Conservation (phyloP, 2,888 invertebrate species). For the Drosophila ezoana region DNA sequence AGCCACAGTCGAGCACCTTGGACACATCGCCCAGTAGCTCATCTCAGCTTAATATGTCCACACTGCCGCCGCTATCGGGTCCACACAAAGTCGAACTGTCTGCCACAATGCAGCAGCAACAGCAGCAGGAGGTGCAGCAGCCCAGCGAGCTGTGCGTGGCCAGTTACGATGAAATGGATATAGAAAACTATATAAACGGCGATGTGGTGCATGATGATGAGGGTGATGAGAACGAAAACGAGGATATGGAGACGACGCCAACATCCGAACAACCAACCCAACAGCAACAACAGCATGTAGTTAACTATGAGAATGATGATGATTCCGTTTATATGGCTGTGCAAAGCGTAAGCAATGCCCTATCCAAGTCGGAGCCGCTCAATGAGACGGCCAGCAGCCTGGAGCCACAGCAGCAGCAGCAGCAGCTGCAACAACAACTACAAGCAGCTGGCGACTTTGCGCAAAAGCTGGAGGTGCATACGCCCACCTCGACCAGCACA, state of each 20-base stretch:
- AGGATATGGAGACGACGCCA: conserved; percentile 55
- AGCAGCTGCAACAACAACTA: conserved; percentile 44
- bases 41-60: conserved; percentile 60
- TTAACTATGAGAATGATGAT: conserved; percentile 60
- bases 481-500: conserved; percentile 41
- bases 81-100: conserved; percentile 61
- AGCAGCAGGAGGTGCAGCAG: conserved; percentile 50
- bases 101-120: conserved; percentile 44
- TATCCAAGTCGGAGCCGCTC: conserved; percentile 43
- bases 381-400: conserved; percentile 32
- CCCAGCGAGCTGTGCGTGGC: conserved; percentile 64
- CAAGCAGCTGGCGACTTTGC: conserved; percentile 44
- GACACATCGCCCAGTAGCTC: conserved; percentile 46
- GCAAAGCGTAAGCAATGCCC: conserved; percentile 41
- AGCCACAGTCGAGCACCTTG: conserved; percentile 31
- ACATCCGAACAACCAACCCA: conserved; percentile 41
- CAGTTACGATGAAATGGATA: conserved; percentile 81
- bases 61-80: conserved; percentile 68
- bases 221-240: conserved; percentile 58
- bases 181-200: conserved; percentile 81
- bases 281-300: conserved; percentile 59
- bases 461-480: conserved; percentile 58
- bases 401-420: conserved; percentile 46
- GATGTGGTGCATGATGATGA: conserved; percentile 68
- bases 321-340: conserved; percentile 62